Evolutionary conservation across 2,888 invertebrate genomes (phyloP).

Genomic region (Eremobia ochroleuca): DNA sequence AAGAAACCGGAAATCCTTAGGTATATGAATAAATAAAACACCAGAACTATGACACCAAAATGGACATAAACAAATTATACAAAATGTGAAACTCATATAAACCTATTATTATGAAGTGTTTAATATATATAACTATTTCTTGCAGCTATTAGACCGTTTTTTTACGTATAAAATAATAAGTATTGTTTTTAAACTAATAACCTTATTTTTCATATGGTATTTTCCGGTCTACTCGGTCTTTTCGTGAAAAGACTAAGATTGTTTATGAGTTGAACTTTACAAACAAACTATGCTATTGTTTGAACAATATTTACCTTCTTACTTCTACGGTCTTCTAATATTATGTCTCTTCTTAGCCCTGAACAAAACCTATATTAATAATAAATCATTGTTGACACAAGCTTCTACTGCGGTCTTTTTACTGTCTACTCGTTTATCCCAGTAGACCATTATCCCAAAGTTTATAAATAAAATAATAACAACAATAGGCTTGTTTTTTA

Average conservation of each 20-base stretch:
- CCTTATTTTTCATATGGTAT: constrained; percentile 30
- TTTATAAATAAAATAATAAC: constrained; percentile 46
- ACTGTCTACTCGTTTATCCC: constrained; percentile 39
- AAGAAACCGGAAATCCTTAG: no score
- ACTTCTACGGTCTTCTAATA: constrained; percentile 43
- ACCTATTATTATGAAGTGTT: constrained; percentile 20
- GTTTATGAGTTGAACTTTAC: constrained; percentile 14
- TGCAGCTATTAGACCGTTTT: constrained; percentile 24
- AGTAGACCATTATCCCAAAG: constrained; percentile 37
- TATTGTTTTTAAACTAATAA: constrained; percentile 15
- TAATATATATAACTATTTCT: constrained; percentile 15
- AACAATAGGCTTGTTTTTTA: constrained; percentile 23
- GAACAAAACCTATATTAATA: constrained; percentile 14
- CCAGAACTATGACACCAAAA: neutral
- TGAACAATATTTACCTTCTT: constrained; percentile 46
- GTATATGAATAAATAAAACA: neutral
- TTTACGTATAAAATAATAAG: constrained; percentile 15
- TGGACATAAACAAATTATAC: neutral
- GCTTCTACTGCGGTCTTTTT: constrained; percentile 30
- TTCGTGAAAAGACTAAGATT: constrained; percentile 21
- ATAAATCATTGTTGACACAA: constrained; percentile 21
- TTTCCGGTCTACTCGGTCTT: constrained; percentile 43
- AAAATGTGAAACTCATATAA: constrained; percentile 10
- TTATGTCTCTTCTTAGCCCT: constrained; percentile 43
- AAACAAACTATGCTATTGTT: constrained; percentile 35